A percentile compares a stretch with the other conserved stretches of the same genome.
Conservation (phyloP, 2,888 invertebrate genomes). For the Hylaea fasciaria region DNA sequence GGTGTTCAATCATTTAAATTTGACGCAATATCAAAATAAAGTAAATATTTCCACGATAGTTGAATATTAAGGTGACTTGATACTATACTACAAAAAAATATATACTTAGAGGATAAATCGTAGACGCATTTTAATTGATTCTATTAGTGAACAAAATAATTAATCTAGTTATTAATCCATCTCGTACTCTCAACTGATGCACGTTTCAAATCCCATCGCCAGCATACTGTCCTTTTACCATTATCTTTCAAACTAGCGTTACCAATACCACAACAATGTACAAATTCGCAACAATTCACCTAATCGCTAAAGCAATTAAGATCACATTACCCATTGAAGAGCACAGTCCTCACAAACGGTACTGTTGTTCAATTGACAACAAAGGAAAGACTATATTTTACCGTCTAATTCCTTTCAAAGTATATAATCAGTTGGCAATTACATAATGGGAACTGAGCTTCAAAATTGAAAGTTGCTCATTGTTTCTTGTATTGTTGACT, state of each 20-base stretch:
- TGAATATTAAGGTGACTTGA: too few species aligned
- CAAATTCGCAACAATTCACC: slow-evolving; percentile 33
- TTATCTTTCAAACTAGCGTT: slow-evolving; percentile 14
- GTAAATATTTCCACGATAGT: too few species aligned
- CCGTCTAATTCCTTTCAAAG: slow-evolving; percentile 32
- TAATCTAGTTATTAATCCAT: too few species aligned
- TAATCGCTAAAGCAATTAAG: slow-evolving; percentile 59
- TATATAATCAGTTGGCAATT: slow-evolving; percentile 32
- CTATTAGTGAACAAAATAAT: too few species aligned
- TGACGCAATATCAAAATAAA: too few species aligned
- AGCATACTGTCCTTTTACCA: slow-evolving; percentile 4
- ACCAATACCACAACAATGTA: slow-evolving; percentile 32
- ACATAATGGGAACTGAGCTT: slow-evolving; percentile 34
- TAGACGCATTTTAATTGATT: too few species aligned
- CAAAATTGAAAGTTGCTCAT: slow-evolving; percentile 37
- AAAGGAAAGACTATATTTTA: slow-evolving; percentile 41
- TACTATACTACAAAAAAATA: too few species aligned
- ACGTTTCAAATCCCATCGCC: slow-evolving; percentile 1
- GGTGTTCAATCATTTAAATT: too few species aligned
- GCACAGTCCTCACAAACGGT: slow-evolving; percentile 21
- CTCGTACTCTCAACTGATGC: too few species aligned
- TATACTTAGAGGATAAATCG: too few species aligned
- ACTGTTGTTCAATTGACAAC: slow-evolving; percentile 42
- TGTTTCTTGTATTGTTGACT: slow-evolving; percentile 35
- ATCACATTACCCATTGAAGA: slow-evolving; percentile 54